phyloP scores from a whole-genome alignment of 2,888 invertebrate species.

The Cosmia pyralina region DNA sequence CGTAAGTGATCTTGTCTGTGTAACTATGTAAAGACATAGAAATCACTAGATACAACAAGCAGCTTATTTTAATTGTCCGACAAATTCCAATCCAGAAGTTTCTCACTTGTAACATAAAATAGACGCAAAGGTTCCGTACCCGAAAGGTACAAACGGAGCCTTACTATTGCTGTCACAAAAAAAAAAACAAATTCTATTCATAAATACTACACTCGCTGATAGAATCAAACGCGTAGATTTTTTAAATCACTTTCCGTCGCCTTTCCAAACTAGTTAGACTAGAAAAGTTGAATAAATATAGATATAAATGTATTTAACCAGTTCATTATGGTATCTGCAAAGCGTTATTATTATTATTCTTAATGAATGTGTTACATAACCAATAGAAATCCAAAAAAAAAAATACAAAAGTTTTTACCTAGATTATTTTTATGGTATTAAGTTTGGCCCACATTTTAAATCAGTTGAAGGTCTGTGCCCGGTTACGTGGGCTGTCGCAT shows the following conservation, averaged over 20 bases:
- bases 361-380: not conserved
- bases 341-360: constrained; percentile 4
- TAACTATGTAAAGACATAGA: not conserved
- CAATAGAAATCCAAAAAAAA: not conserved
- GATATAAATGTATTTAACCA: constrained; percentile 24
- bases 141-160: too few species aligned
- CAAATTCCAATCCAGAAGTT: too few species aligned
- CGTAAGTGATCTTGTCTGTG: not conserved
- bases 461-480: not conserved
- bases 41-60: too few species aligned
- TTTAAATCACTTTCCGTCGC: constrained; percentile 33
- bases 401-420: not conserved
- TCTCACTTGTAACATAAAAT: too few species aligned
- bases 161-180: too few species aligned
- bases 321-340: constrained; percentile 16
- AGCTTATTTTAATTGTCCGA: too few species aligned
- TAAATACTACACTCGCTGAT: not conserved
- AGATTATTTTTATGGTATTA: not conserved
- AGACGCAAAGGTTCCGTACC: too few species aligned
- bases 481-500: too few species aligned
- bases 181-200: too few species aligned
- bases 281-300: constrained; percentile 35
- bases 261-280: constrained; percentile 54
- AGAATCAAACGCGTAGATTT: not conserved
- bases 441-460: constrained; percentile 3